These are phyloP conservation scores for Microplitis deprimator DNA, from an alignment of 2,888 invertebrate species.

Conservation along the genomic window DNA sequence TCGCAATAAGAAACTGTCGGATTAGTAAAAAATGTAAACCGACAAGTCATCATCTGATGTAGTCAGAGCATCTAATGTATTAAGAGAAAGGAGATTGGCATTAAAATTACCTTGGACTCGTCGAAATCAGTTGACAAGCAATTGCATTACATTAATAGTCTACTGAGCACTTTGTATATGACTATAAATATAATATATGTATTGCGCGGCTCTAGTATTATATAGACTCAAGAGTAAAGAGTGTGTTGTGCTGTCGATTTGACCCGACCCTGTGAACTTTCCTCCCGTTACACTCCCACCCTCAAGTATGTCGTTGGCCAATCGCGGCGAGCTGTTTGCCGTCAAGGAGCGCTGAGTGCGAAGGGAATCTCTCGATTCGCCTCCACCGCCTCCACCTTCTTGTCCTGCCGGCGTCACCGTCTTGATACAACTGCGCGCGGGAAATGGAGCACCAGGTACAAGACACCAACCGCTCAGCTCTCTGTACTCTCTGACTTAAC, in stretches of 20 bases:
- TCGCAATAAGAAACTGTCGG: neutral
- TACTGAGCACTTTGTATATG: neutral
- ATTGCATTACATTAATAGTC: slow-evolving; percentile 45
- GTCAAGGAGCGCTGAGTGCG: slow-evolving; percentile 48
- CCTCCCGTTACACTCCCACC: slow-evolving; percentile 47
- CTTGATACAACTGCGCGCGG: slow-evolving; percentile 54
- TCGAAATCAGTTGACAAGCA: slow-evolving; percentile 38
- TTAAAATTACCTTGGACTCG: slow-evolving; percentile 36
- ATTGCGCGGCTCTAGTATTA: neutral
- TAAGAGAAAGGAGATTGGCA: slow-evolving; percentile 35
- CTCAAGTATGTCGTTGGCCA: slow-evolving; percentile 7
- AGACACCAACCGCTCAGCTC: slow-evolving; percentile 44
- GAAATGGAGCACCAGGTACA: slow-evolving; percentile 62
- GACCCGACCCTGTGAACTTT: slow-evolving; percentile 67
- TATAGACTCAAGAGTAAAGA: neutral
- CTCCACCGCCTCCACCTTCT: slow-evolving; percentile 47
- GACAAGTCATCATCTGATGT: slow-evolving; percentile 16
- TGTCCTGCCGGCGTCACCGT: slow-evolving; percentile 41
- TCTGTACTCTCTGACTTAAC: slow-evolving; percentile 2
- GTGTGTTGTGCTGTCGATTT: slow-evolving; percentile 48
- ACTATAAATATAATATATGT: neutral
- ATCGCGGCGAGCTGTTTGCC: neutral
- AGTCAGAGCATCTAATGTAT: slow-evolving; percentile 4
- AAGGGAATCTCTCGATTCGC: slow-evolving; percentile 51
- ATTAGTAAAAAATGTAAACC: slow-evolving; percentile 4